Evolutionary conservation across 2,888 invertebrate species (phyloP).

Genomic region (Parasteatoda lunata): DNA sequence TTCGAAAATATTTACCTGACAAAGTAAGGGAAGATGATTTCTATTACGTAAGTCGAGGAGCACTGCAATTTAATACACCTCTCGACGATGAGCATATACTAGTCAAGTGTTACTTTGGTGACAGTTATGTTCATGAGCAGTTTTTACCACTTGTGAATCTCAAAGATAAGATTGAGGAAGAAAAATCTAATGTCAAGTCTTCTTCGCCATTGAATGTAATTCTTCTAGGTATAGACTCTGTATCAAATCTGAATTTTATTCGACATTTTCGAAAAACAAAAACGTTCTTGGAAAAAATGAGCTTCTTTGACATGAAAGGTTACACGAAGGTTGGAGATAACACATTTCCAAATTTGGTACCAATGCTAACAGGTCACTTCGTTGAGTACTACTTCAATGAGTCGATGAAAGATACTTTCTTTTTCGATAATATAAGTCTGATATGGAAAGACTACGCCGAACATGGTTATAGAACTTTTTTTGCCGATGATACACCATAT

Average conservation of each 20-base stretch:
- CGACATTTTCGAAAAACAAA: slow-evolving; percentile 84
- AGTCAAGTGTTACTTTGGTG: slow-evolving; percentile 26
- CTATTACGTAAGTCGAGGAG: not conserved
- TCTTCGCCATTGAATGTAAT: slow-evolving; percentile 79
- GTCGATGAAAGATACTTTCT: slow-evolving; percentile 20
- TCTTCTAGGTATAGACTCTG: slow-evolving; percentile 88
- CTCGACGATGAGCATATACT: slow-evolving; percentile 39
- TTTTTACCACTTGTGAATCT: slow-evolving; percentile 22
- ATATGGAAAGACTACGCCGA: slow-evolving; percentile 73
- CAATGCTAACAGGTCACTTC: slow-evolving; percentile 71
- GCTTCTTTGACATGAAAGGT: slow-evolving; percentile 83
- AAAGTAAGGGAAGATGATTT: slow-evolving; percentile 38
- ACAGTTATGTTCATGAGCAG: slow-evolving; percentile 5
- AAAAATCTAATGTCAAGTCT: slow-evolving; percentile 52
- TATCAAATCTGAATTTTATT: slow-evolving; percentile 85
- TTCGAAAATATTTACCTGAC: slow-evolving; percentile 41
- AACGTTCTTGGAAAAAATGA: slow-evolving; percentile 80
- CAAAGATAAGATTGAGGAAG: slow-evolving; percentile 10
- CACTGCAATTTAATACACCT: slow-evolving; percentile 43
- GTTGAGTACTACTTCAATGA: slow-evolving; percentile 60
- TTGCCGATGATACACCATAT: slow-evolving; percentile 72
- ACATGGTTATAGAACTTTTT: slow-evolving; percentile 72
- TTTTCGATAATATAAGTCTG: slow-evolving; percentile 71
- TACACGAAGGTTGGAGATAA: slow-evolving; percentile 79
- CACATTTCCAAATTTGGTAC: slow-evolving; percentile 73